Evolutionary conservation across 2,888 invertebrate genomes (phyloP), one percentile per base, ranked within the genome.

Genomic region (Coelinius sp.): DNA sequence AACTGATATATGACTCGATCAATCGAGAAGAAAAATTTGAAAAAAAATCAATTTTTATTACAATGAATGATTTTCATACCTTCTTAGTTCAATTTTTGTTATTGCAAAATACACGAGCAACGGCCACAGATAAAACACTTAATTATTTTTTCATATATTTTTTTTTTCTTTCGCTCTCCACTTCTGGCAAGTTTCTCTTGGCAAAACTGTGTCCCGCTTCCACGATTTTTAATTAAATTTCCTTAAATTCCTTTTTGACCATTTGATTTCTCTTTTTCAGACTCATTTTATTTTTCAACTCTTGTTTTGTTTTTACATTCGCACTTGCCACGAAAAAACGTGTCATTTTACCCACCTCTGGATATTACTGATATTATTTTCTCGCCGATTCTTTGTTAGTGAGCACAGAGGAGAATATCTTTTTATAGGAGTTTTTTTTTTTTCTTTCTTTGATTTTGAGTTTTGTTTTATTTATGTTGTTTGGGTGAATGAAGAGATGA

Each of bases 171-270:
- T 20, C 20, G 20, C 12, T 2, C 24, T 52, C 24, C 22, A 52
- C 12, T 24, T 12, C 12, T 24, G 41, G 41, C 41, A n/a, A n/a
- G 12, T 41, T 64, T 22, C 41, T 70, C 67, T 70, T 62, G 68
- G 49, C 46, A 71, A 49, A 70, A 76, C 75, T 73, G 73, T 66
- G 65, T 70, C 10, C 31, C 70, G 68, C 69, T 70, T 74, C 78
- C 41, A 31, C 77, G 78, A 77, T 79, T 82, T 80, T 82, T 80
- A 81, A 82, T 82, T 80, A 80, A 79, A 82, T 80, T 78, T 82
- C 49, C 35, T 31, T 25, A n/a, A n/a, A n/a, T n/a, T 49, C 35
- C 59, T 65, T 59, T 71, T 56, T 71, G 59, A 35, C 59, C 62
- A 78, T 79, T 76, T 76, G 76, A 74, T 56, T 68, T 59, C 70